Percentiles rank a stretch among this genome's conserved stretches.
phyloP scores from a whole-genome alignment of 2,797 vertebrate genomes.

The Phrynocephalus forsythii region DNA sequence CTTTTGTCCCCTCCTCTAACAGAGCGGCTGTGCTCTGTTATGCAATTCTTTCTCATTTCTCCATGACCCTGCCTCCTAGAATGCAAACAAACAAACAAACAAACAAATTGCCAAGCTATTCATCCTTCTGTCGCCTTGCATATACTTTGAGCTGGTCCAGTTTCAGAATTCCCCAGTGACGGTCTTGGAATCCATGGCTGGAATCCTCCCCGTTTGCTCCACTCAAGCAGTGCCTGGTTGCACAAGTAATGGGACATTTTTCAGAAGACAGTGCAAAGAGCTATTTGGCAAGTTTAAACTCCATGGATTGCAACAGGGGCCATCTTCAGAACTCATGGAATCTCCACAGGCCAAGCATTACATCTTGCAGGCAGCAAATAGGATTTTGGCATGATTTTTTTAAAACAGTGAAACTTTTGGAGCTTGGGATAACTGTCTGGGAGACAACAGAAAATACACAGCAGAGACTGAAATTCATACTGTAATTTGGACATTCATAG shows the following conservation, averaged over 20 bases:
- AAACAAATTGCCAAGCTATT: slow-evolving; percentile 1
- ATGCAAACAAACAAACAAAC: slow-evolving; percentile 7
- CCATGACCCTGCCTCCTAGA: not conserved
- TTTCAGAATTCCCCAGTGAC: not conserved
- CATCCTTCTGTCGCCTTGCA: not conserved
- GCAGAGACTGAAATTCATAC: not conserved
- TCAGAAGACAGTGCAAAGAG: too few relatives aligned
- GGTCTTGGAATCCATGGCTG: not conserved
- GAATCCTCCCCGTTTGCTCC: too few relatives aligned
- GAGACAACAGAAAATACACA: not conserved
- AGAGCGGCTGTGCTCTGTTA: slow-evolving; percentile 27
- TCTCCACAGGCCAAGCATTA: too few relatives aligned
- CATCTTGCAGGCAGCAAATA: too few relatives aligned
- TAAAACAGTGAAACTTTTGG: too few relatives aligned
- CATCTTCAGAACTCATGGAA: too few relatives aligned
- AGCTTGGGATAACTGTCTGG: not conserved
- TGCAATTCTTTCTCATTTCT: slow-evolving; percentile 33
- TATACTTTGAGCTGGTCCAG: not conserved
- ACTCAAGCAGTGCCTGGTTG: too few relatives aligned
- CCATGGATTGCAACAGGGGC: too few relatives aligned
- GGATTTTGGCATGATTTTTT: too few relatives aligned
- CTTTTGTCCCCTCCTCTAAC: slow-evolving; percentile 39
- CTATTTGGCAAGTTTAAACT: too few relatives aligned
- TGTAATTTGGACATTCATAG: not conserved
- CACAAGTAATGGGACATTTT: too few relatives aligned